These are phyloP conservation scores for Omphaloscelis lunosa DNA, from an alignment of 2,888 invertebrate genomes.

Conservation along the genomic window DNA sequence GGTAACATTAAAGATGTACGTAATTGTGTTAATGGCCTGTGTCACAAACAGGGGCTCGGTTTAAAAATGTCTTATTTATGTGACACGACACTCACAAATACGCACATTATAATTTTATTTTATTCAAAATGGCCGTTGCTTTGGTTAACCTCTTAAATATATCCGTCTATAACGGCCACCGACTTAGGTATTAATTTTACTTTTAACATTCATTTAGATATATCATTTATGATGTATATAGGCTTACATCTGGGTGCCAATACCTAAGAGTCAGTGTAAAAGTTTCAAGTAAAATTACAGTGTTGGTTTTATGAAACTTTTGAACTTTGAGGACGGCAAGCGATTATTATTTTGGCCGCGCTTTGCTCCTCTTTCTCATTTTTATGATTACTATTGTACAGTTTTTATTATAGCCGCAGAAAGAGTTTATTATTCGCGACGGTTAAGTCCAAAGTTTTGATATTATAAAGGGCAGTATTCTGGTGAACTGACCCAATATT, in stretches of 20 bases:
- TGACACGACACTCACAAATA: slow-evolving; percentile 11
- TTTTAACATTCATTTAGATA: background rate
- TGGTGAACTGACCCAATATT: slow-evolving; percentile 26
- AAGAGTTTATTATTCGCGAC: slow-evolving; percentile 58
- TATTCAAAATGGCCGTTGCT: slow-evolving; percentile 6
- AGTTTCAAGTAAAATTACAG: slow-evolving; percentile 68
- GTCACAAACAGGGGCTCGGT: slow-evolving; percentile 26
- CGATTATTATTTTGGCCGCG: slow-evolving; percentile 73
- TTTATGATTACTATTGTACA: slow-evolving; percentile 73
- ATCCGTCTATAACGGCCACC: background rate
- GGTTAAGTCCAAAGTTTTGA: slow-evolving; percentile 44
- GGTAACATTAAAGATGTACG: slow-evolving; percentile 44
- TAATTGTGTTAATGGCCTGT: slow-evolving; percentile 41
- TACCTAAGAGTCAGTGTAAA: slow-evolving; percentile 49
- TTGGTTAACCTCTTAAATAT: background rate
- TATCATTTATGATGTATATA: background rate
- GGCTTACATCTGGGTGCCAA: slow-evolving; percentile 19
- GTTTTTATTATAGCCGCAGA: slow-evolving; percentile 66
- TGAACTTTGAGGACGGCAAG: slow-evolving; percentile 67
- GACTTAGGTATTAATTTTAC: background rate
- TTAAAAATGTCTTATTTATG: slow-evolving; percentile 3
- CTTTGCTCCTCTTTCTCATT: slow-evolving; percentile 69
- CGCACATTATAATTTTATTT: slow-evolving; percentile 5
- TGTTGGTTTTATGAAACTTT: slow-evolving; percentile 69
- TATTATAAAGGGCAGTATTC: slow-evolving; percentile 40